phyloP scores from a whole-genome alignment of 2,113 vertebrate genomes.

The Dendropsophus ebraccatus region DNA sequence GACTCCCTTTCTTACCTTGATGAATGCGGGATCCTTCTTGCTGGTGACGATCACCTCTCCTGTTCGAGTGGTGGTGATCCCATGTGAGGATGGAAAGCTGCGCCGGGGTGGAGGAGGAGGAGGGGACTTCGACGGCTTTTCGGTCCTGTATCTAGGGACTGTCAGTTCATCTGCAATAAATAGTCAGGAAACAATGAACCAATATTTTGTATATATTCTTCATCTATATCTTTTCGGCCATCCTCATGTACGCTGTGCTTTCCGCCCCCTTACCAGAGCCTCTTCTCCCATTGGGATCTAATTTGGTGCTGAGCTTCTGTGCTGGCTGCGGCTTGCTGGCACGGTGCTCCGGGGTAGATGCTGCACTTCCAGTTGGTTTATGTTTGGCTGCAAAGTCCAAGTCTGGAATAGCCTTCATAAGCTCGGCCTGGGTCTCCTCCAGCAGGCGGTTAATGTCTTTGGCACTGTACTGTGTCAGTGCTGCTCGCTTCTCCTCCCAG shows the following conservation, averaged over 20 bases:
- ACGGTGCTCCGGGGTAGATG: conserved; percentile 84
- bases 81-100: conserved; percentile 93
- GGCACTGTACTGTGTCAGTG: conserved; percentile 93
- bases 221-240: background rate
- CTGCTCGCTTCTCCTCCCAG: conserved; percentile 97
- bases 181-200: background rate
- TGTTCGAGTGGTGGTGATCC: conserved; percentile 87
- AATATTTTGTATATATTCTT: background rate
- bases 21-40: conserved; percentile 81
- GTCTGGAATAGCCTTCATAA: conserved; percentile 98
- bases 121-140: conserved; percentile 96
- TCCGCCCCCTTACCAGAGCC: conserved; percentile 80
- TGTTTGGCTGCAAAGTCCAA: conserved; percentile 95
- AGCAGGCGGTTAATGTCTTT: conserved; percentile 97
- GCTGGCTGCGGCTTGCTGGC: conserved; percentile 80
- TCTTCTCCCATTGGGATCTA: conserved; percentile 82
- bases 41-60: conserved; percentile 91
- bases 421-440: conserved; percentile 95
- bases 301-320: conserved; percentile 83
- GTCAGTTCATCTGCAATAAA: conserved; percentile 84
- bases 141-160: conserved; percentile 90
- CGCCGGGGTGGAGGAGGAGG: conserved; percentile 91
- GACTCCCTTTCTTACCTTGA: conserved; percentile 68
- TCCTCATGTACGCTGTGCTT: background rate
- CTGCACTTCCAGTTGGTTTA: conserved; percentile 71